A percentile compares a stretch with the other conserved stretches of the same genome.
Conservation (phyloP, 2,113 vertebrate species). For the Macrotis lagotis region DNA sequence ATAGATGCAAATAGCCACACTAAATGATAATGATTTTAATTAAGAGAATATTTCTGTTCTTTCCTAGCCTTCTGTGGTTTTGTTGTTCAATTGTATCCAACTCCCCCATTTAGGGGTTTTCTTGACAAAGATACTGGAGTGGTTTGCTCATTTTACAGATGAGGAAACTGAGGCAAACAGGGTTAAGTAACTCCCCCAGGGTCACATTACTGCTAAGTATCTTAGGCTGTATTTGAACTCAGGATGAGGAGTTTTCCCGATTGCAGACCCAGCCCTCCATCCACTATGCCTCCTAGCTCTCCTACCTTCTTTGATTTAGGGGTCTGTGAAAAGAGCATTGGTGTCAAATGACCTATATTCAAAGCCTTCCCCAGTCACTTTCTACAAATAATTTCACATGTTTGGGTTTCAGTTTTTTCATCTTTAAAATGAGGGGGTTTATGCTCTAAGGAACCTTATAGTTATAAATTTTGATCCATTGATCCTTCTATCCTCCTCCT, state of each 20-base stretch:
- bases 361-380: too few relatives aligned
- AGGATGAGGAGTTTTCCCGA: neutral
- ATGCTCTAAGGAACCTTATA: too few relatives aligned
- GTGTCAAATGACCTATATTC: too few relatives aligned
- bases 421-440: too few relatives aligned
- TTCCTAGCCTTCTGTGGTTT: neutral
- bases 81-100: neutral
- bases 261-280: neutral
- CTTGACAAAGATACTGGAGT: neutral
- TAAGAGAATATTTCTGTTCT: neutral
- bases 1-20: neutral
- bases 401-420: too few relatives aligned
- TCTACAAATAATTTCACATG: too few relatives aligned
- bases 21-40: neutral
- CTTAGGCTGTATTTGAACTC: neutral
- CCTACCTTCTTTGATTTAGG: neutral
- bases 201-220: neutral
- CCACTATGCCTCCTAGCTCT: neutral
- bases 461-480: too few relatives aligned
- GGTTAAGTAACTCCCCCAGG: neutral
- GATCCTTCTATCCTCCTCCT: too few relatives aligned
- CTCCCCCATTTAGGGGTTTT: neutral
- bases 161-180: neutral
- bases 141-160: neutral
- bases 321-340: neutral